Percentiles rank a stretch among this genome's conserved stretches.
These are phyloP conservation scores for Zonotrichia leucophrys DNA, from an alignment of 2,113 vertebrate species.

Conservation along the genomic window DNA sequence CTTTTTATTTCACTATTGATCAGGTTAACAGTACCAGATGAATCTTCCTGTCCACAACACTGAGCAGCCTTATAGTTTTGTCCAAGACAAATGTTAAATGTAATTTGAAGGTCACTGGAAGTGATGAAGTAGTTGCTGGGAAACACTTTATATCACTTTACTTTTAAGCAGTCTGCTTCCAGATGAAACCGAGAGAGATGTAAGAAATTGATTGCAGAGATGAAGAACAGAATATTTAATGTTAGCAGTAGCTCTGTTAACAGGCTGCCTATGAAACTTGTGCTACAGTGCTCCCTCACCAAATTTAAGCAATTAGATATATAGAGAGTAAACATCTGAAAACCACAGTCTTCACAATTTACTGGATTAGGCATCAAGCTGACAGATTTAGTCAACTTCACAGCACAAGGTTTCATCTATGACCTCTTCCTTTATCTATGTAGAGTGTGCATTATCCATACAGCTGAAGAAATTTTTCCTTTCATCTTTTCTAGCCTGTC, in stretches of 20 bases:
- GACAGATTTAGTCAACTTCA: background rate
- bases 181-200: conserved; percentile 35
- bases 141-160: conserved; percentile 61
- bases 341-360: background rate
- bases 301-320: background rate
- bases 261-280: background rate
- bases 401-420: background rate
- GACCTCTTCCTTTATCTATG: background rate
- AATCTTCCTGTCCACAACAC: conserved; percentile 47
- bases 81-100: conserved; percentile 49
- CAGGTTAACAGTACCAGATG: conserved; percentile 49
- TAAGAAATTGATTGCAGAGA: conserved; percentile 41
- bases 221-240: conserved; percentile 12
- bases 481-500: background rate
- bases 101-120: conserved; percentile 67
- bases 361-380: background rate
- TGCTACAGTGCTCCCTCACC: background rate
- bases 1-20: conserved; percentile 57
- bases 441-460: background rate
- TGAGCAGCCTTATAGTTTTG: conserved; percentile 25
- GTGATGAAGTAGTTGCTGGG: conserved; percentile 40
- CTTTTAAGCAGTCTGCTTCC: conserved; percentile 29
- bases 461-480: background rate
- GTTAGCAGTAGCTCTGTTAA: background rate
- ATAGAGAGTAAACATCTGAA: background rate